Conservation (phyloP, 2,888 invertebrate species). For the Clivina fossor region DNA sequence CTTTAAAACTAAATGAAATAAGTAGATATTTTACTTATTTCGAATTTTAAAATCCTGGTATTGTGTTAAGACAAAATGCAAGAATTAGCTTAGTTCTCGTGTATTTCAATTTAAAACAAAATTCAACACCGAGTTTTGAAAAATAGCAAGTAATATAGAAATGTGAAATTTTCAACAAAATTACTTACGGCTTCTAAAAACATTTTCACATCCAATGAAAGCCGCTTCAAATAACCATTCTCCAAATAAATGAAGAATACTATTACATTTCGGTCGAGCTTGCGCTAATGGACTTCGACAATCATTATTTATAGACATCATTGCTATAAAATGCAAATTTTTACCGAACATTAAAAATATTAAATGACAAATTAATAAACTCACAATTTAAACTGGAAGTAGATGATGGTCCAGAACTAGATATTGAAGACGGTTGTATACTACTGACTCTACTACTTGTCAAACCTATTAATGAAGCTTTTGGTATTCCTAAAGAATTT, state of each 20-base stretch:
- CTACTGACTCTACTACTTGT: conserved; percentile 72
- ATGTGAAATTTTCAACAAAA: too few relatives aligned
- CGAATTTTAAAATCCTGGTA: too few relatives aligned
- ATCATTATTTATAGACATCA: conserved; percentile 60
- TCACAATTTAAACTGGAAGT: conserved; percentile 68
- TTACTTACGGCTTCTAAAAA: conserved; percentile 24
- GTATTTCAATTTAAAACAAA: too few relatives aligned
- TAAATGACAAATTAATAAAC: conserved; percentile 40
- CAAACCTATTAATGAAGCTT: conserved; percentile 77
- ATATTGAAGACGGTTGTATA: conserved; percentile 65
- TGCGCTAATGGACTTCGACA: conserved; percentile 63
- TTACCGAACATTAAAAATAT: neutral
- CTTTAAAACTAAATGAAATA: too few relatives aligned
- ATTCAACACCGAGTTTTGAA: too few relatives aligned
- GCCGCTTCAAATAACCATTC: conserved; percentile 97
- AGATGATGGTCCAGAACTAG: conserved; percentile 71
- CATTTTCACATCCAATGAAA: conserved; percentile 75
- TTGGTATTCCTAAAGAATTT: conserved; percentile 68
- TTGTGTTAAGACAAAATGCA: too few relatives aligned
- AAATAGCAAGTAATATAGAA: too few relatives aligned
- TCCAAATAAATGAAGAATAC: conserved; percentile 92
- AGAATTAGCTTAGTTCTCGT: too few relatives aligned
- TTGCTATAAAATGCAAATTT: conserved; percentile 56
- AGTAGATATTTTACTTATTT: too few relatives aligned
- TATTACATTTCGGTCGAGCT: conserved; percentile 88